These are phyloP conservation scores for Limnodromus scolopaceus DNA, from an alignment of 2,797 vertebrate genomes.

Conservation along the genomic window DNA sequence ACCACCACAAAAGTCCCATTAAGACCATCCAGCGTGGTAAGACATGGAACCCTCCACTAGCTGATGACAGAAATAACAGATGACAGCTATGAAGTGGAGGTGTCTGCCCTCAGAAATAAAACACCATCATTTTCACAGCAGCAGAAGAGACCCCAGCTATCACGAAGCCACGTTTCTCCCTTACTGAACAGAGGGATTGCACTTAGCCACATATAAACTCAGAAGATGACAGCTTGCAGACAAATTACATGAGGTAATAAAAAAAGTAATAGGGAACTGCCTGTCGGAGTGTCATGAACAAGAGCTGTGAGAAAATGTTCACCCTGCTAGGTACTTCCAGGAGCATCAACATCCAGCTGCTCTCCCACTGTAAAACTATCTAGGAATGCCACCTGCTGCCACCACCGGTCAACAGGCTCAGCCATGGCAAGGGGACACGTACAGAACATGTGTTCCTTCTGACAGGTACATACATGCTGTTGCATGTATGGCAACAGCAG, in stretches of 20 bases:
- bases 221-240: neutral
- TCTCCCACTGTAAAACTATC: neutral
- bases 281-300: neutral
- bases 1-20: neutral
- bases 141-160: neutral
- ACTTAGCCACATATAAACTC: neutral
- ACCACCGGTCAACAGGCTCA: neutral
- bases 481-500: neutral
- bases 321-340: neutral
- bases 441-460: neutral
- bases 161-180: neutral
- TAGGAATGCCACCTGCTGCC: neutral
- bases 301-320: neutral
- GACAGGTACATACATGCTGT: neutral
- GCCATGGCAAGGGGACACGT: neutral
- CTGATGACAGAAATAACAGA: neutral
- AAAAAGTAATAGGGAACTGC: neutral
- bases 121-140: rapidly evolving
- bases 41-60: neutral
- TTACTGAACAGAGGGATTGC: neutral
- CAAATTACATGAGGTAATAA: neutral
- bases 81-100: neutral
- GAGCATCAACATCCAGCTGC: neutral
- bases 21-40: neutral
- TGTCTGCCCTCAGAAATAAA: neutral